phyloP scores from a whole-genome alignment of 1,140 invertebrate genomes.

The Heliothis subflexa region DNA sequence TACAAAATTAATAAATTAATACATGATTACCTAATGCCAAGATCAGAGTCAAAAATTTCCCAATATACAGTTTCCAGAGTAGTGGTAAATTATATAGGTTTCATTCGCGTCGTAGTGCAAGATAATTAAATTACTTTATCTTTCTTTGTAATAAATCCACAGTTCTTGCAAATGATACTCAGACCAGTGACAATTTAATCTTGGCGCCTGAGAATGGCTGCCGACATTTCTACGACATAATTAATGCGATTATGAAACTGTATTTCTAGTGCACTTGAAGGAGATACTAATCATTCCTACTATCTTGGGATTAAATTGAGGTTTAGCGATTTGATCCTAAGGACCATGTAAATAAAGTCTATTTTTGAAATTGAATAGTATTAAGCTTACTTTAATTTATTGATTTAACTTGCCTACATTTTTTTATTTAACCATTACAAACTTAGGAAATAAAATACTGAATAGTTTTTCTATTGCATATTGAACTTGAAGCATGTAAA shows the following conservation, averaged over 20 bases:
- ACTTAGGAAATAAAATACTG: no score
- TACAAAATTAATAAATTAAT: no score
- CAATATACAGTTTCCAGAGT: neutral
- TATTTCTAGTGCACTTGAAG: neutral
- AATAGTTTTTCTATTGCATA: no score
- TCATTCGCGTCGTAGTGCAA: neutral
- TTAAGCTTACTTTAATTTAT: no score
- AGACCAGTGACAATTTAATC: neutral
- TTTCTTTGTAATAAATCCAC: neutral
- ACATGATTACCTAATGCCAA: no score
- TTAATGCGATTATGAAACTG: conserved; percentile 2
- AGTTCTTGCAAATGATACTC: neutral
- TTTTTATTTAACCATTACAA: no score
- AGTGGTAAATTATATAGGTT: no score
- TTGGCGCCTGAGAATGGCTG: neutral
- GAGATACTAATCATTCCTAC: neutral
- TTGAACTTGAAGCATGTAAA: no score
- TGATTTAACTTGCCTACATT: no score
- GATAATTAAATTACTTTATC: neutral
- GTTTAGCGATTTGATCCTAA: neutral
- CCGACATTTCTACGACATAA: conserved; percentile 1
- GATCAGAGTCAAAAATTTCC: neutral
- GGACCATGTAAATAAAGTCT: no score
- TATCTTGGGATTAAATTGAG: neutral
- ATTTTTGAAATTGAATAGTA: no score